phyloP scores from a whole-genome alignment of 2,113 vertebrate genomes.

The Gopherus evgoodei region DNA sequence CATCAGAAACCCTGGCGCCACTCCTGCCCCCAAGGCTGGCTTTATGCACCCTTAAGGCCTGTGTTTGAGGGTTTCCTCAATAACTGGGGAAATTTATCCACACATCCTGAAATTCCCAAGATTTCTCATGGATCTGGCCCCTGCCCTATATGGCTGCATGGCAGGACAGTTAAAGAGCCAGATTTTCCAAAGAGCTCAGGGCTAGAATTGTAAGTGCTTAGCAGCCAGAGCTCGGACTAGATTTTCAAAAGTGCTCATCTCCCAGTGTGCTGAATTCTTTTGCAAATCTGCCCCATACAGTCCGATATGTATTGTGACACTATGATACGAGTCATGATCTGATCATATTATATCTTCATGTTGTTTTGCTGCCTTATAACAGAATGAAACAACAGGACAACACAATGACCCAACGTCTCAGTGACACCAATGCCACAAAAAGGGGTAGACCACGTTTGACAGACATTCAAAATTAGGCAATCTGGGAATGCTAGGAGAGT shows the following conservation, averaged over 20 bases:
- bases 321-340: background rate
- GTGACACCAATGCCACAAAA: background rate
- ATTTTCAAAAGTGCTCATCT: conserved; percentile 12
- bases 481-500: background rate
- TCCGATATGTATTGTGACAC: background rate
- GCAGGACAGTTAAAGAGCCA: background rate
- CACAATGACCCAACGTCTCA: conserved; percentile 1
- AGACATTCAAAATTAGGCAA: background rate
- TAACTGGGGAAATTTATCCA: background rate
- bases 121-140: background rate
- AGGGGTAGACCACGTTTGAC: background rate
- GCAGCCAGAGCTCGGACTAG: background rate
- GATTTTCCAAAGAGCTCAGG: background rate
- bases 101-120: background rate
- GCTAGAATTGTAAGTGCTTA: background rate
- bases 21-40: background rate
- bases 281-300: conserved; percentile 50
- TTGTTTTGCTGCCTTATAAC: background rate
- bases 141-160: background rate
- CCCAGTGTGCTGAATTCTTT: conserved; percentile 27
- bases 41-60: background rate
- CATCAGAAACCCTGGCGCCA: too few relatives aligned
- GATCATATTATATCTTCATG: background rate
- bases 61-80: background rate
- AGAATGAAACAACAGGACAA: conserved; percentile 56